Evolutionary conservation across 2,888 invertebrate genomes (phyloP), one percentile per base, ranked within the genome.

Genomic region (Heliconius aoede): DNA sequence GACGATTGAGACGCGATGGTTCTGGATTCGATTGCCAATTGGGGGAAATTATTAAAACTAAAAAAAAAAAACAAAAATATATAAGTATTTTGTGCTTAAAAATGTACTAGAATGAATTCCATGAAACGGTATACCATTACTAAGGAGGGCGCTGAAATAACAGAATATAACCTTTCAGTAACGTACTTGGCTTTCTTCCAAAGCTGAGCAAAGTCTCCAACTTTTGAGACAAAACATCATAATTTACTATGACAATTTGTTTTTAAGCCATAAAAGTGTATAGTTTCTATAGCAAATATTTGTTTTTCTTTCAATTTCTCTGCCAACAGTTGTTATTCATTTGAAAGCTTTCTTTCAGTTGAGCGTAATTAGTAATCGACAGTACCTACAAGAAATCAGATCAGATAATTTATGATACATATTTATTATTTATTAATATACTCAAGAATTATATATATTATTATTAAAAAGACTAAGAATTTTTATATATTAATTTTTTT

Each of bases 211-310:
- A 60, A 60, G 60, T 72, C 40, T 36, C 72, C 60, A 72, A 72
- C 36, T 72, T 72, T 40, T 61, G 60, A 40, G 61, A 72, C 58
- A 55, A 60, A 36, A 40, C 60, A n/a, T 60, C 36, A 60, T 72
- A 72, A 72, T 72, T 72, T 61, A 60, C 61, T 15, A 13, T 60
- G 72, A 72, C 72, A 72, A 72, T 28, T 61, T 72, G 72, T 61
- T 72, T 72, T 32, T 61, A 8, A 72, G 61, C 72, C 61, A 72
- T 60, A 72, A 69, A 30, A 30, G 65, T 36, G 11, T 64, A n/a
- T n/a, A 64, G 24, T 65, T n/a, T 65, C 36, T 65, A 36, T 40
- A 15, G 24, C 13, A 40, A 40, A 15, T 18, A 36, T 40, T 24
- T 24, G 11, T 64, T 65, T 65, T 40, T 40, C 65, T 40, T 65